Evolutionary conservation across 2,113 vertebrate species (phyloP).

Genomic region (Sclerurus mexicanus): DNA sequence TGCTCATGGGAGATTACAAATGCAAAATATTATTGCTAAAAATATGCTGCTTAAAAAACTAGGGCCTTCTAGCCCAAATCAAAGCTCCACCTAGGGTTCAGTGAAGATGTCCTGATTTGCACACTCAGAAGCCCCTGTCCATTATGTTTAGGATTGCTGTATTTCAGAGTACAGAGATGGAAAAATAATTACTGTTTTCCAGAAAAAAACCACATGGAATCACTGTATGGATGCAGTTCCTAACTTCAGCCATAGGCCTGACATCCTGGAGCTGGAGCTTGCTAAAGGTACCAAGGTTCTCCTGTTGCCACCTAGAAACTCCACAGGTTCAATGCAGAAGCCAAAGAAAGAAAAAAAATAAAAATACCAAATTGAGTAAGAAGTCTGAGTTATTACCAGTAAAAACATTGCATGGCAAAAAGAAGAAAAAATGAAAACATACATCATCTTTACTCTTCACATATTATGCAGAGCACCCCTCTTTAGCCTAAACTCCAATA

Average conservation of each 20-base stretch:
- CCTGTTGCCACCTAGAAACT: background rate
- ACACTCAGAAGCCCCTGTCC: background rate
- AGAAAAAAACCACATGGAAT: background rate
- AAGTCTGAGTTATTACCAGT: background rate
- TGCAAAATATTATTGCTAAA: background rate
- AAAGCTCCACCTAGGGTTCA: background rate
- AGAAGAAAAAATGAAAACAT: background rate
- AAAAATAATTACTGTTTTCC: conserved; percentile 1
- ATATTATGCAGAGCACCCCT: background rate
- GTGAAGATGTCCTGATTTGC: background rate
- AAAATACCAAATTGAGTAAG: background rate
- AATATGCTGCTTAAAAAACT: background rate
- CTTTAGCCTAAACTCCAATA: background rate
- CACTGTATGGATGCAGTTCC: background rate
- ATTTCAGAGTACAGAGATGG: background rate
- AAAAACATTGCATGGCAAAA: background rate
- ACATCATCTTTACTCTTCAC: background rate
- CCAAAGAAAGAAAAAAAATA: background rate
- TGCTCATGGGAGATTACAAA: background rate
- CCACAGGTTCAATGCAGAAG: background rate
- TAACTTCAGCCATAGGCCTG: background rate
- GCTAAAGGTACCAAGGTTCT: background rate
- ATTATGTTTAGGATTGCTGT: background rate
- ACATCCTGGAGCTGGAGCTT: background rate
- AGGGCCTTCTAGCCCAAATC: background rate